A percentile compares a stretch with the other conserved stretches of the same genome.
phyloP scores from a whole-genome alignment of 2,888 invertebrate genomes.

The Eilema griseolum region DNA sequence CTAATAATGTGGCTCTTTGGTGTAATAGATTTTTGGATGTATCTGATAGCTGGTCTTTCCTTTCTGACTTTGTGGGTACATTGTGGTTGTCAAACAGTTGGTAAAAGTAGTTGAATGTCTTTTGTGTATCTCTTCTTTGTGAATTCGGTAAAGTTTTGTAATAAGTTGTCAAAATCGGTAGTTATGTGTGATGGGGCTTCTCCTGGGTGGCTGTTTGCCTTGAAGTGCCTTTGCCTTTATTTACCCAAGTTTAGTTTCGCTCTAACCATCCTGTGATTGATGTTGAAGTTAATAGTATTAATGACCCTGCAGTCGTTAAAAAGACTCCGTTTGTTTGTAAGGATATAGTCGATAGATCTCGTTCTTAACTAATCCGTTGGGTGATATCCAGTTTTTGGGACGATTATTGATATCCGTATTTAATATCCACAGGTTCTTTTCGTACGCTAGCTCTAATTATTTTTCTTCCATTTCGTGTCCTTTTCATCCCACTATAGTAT shows the following conservation, averaged over 20 bases:
- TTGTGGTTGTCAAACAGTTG: not conserved
- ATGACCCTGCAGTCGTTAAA: not conserved
- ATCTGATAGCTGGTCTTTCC: too few species aligned
- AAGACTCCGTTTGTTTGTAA: not conserved
- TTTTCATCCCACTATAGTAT: not conserved
- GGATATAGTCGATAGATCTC: slow-evolving; percentile 10
- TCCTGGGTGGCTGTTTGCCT: too few species aligned
- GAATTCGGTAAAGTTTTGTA: too few species aligned
- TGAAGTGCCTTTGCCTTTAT: too few species aligned
- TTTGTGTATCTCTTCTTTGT: too few species aligned
- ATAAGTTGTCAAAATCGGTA: too few species aligned
- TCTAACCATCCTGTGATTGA: too few species aligned
- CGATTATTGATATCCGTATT: not conserved
- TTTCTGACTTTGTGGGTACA: not conserved
- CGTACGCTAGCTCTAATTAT: not conserved
- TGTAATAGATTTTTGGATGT: not conserved
- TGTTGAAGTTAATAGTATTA: not conserved
- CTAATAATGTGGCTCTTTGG: not conserved
- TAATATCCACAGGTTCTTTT: not conserved
- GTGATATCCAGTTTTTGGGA: slow-evolving; percentile 6
- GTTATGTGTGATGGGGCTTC: too few species aligned
- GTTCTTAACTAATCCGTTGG: not conserved
- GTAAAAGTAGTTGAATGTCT: not conserved
- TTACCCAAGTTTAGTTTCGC: not conserved
- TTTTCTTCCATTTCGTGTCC: slow-evolving; percentile 9